Evolutionary conservation across 2,888 invertebrate species (phyloP), one percentile per base, ranked within the genome.

Genomic region (Marasmarcha lunaedactyla): DNA sequence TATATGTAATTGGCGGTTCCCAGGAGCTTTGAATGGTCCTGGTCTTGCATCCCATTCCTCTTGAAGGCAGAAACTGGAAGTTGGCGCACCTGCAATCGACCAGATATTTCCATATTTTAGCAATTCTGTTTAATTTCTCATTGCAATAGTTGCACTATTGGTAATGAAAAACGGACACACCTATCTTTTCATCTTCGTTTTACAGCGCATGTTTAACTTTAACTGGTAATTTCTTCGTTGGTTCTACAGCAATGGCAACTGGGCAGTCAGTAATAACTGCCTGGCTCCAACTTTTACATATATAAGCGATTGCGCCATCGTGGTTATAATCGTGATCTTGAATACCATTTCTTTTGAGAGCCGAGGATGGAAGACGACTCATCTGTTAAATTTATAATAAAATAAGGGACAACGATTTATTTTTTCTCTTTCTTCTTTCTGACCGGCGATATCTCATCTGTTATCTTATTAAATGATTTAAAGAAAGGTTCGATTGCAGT

Each of bases 21-120:
- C 47, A 71, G 56, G 38, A 58, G 43, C 53, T 61, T 67, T 40
- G 81, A 78, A 58, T 76, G 70, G 48, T 78, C 76, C 52, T 77
- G 74, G 49, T 81, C 81, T 52, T 81, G 81, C 66, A 79, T 73
- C 46, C 81, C 81, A 50, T 81, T 81, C 41, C 81, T 74, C 59
- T 79, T 81, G 63, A 81, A 79, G 43, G 78, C 77, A 44, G 69
- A 50, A 46, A 74, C 70, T 42, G 81, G 81, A 47, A 79, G 54
- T 59, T 59, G 51, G 50, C 57, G 57, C 48, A 81, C 79, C 81
- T 81, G 81, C 58, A 81, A 81, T 55, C 63, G 62, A 70, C 54
- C 64, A 70, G 56, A 71, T 51, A 5, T 30, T 30, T 30, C 30
- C n/a, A 11, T 30, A 7, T n/a, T 30, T 11, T 7, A 30, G 2